These are phyloP conservation scores for Drosophila pseudoananassae DNA, from an alignment of 1,140 invertebrate genomes.

Conservation along the genomic window DNA sequence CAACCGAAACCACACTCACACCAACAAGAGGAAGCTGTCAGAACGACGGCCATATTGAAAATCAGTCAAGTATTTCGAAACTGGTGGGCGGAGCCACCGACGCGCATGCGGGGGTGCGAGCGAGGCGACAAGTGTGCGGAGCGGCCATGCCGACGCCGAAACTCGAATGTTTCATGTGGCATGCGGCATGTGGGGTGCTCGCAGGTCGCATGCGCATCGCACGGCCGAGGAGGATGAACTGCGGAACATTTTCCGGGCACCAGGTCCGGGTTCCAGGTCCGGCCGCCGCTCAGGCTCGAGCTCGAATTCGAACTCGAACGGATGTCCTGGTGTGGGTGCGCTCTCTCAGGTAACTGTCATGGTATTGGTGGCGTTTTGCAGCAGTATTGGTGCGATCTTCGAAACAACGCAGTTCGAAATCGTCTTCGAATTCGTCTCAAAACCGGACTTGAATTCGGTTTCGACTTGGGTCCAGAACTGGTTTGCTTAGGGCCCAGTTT, in stretches of 20 bases:
- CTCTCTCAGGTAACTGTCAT: conserved; percentile 33
- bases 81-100: conserved; percentile 69
- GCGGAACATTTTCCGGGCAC: conserved; percentile 35
- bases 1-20: conserved; percentile 10
- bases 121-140: conserved; percentile 50
- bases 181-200: conserved; percentile 7
- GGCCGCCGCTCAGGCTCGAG: conserved; percentile 51
- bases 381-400: conserved; percentile 71
- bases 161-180: not conserved
- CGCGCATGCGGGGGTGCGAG: conserved; percentile 67
- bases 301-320: conserved; percentile 64
- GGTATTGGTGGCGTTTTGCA: conserved; percentile 39
- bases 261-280: conserved; percentile 28
- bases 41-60: conserved; percentile 83
- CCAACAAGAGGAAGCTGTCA: conserved; percentile 29
- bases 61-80: conserved; percentile 83
- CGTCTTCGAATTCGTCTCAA: conserved; percentile 52
- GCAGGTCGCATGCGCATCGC: conserved; percentile 35
- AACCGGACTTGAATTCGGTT: conserved; percentile 70
- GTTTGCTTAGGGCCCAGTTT: conserved; percentile 48
- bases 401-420: conserved; percentile 67
- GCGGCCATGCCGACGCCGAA: conserved; percentile 41
- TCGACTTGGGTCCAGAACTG: conserved; percentile 49
- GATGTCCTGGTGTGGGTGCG: conserved; percentile 41
- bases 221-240: conserved; percentile 37